Evolutionary conservation across 2,113 vertebrate species (phyloP).

Genomic region (Gopherus evgoodei): DNA sequence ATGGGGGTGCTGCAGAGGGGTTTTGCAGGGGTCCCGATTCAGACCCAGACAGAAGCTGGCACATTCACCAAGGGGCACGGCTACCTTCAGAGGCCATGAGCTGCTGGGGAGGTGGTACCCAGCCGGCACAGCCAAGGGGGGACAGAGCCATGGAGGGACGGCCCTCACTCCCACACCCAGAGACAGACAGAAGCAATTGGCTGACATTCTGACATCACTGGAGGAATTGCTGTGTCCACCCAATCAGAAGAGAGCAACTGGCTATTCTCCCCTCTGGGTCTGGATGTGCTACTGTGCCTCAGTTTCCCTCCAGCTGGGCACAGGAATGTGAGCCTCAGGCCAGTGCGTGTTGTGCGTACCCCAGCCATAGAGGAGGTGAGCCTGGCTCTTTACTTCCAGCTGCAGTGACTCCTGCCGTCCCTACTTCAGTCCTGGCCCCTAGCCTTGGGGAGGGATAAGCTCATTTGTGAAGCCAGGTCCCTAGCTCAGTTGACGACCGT

Average conservation of each 20-base stretch:
- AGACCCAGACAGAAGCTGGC: not conserved
- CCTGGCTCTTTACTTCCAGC: not conserved
- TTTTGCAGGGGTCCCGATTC: not conserved
- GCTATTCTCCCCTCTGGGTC: too few relatives aligned
- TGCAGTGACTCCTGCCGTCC: not conserved
- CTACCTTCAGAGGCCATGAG: not conserved
- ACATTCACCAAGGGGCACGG: not conserved
- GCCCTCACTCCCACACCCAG: not conserved
- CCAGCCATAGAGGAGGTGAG: too few relatives aligned
- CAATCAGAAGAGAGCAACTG: not conserved
- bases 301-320: not conserved
- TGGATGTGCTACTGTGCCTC: not conserved
- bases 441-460: too few relatives aligned
- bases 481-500: too few relatives aligned
- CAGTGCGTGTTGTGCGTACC: not conserved
- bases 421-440: too few relatives aligned
- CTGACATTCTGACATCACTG: not conserved
- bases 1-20: not conserved
- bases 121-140: not conserved
- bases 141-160: not conserved
- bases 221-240: not conserved
- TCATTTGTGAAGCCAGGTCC: not conserved
- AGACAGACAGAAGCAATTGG: not conserved
- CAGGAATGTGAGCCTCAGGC: not conserved
- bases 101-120: not conserved